Evolutionary conservation across 2,797 vertebrate genomes (phyloP), one percentile per base, ranked within the genome.

Genomic region (Clarias fuscus): DNA sequence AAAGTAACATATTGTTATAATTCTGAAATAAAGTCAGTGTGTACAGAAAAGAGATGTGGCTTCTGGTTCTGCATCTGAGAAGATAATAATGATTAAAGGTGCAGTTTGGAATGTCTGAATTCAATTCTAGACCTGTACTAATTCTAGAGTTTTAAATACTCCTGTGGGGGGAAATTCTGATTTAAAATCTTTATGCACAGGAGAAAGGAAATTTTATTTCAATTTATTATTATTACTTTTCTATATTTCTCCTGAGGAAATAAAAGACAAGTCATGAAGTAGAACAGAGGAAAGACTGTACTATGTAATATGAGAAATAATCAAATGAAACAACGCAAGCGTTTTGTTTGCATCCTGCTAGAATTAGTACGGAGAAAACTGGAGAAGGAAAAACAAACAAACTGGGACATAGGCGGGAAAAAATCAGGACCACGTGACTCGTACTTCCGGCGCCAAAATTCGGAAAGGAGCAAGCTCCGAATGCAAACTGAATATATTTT

Each of bases 1-100:
- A 84, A 94, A 95, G 94, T 91, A 94, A 95, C 93, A 95, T 95
- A 94, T 94, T 96, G 94, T 95, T 95, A 94, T 95, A 95, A 95
- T 95, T 93, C 95, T 94, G 93, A 96, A 95, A 96, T 94, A 95
- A 96, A 97, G 96, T 91, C 79, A 81, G 78, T 88, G 61, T 89
- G 88, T 91, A 91, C 79, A 87, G 87, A 91, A 84, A 92, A 89
- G 88, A 90, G 85, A 86, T 88, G 87, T 87, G 7, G 24, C 88
- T 89, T 88, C 91, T 90, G 89, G 92, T 90, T 92, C 90, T 62
- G 24, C 67, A n/a, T 20, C 71, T 37, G 27, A 24, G 43, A 85
- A 68, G 18, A 27, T 43, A 68, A 53, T 2, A 2, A 37, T 4
- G 30, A 40, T 40, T 62, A 40, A 62, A 40, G 33, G 58, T 62